Percentiles rank a stretch among this genome's conserved stretches.
phyloP scores from a whole-genome alignment of 2,797 vertebrate species.

The Pelochelys cantorii region DNA sequence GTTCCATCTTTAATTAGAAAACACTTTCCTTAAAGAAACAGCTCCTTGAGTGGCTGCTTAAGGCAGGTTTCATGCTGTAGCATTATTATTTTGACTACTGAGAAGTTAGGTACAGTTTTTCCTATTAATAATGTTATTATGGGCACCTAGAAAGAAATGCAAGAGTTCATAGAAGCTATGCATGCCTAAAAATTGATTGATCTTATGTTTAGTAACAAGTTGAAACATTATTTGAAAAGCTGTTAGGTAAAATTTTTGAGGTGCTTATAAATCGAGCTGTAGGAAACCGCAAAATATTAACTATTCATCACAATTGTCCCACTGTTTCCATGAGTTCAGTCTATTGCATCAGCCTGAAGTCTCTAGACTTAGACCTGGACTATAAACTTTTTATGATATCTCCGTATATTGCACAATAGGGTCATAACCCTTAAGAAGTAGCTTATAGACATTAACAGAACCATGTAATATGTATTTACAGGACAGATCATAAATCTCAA shows the following conservation, averaged over 20 bases:
- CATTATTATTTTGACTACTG: conserved; percentile 63
- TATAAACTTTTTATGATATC: conserved; percentile 9
- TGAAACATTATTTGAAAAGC: conserved; percentile 12
- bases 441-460: background rate
- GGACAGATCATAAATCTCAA: background rate
- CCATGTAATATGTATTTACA: background rate
- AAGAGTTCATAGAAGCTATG: conserved; percentile 20
- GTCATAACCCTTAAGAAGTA: too few relatives aligned
- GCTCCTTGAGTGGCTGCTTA: conserved; percentile 54
- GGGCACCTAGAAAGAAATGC: background rate
- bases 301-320: background rate
- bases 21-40: conserved; percentile 45
- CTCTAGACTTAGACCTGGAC: background rate
- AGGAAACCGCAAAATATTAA: background rate
- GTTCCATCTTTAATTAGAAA: conserved; percentile 70
- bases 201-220: background rate
- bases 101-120: conserved; percentile 44
- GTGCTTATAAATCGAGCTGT: background rate
- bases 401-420: background rate
- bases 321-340: background rate
- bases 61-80: conserved; percentile 58
- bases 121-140: conserved; percentile 57
- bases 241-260: conserved; percentile 11
- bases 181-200: background rate
- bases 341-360: background rate